Base-by-base conservation (phyloP, 1,140 invertebrate genomes). In the Nasonia vitripennis region DNA sequence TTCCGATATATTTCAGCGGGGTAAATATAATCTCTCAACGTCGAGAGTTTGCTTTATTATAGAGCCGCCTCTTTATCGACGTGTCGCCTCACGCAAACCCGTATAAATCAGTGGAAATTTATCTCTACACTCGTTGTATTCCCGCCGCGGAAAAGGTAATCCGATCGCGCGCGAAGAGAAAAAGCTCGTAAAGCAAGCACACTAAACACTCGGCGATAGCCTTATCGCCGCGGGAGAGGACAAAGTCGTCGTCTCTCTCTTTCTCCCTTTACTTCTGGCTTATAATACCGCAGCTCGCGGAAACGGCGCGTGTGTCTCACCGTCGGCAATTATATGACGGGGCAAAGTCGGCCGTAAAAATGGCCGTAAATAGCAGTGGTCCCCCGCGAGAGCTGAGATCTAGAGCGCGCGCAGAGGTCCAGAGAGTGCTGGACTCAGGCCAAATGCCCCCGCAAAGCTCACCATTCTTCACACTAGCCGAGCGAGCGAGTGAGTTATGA, bases 281-380 rank as follows among this genome's bases (percentile, higher is more conserved):
- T 55, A 55, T 55, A 55, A 55, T 55, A 55, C 51, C 74, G 6
- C 14, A 79, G 20, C 27, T 27, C 17, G 55, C 17, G 17, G 7
- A 14, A 20, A 20, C 41, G 31, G 20, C 5, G 77, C 34, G 3
- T 3, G 34, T 37, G 34, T 37, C 34, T 55, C n/a, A 20, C 17
- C 45, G 23, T 6, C n/a, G 78, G 87, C 89, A 90, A 91, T 92
- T 91, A 90, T 89, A 89, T 85, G 88, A 87, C 82, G 84, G 84
- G 70, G 79, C 84, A 85, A 84, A 89, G 87, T 88, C 88, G 79
- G 83, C 86, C 87, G 86, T 89, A 91, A 91, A 92, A 91, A 90
- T 91, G 90, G 89, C 87, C 89, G 87, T 91, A 91, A 92, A 92
- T 91, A 91, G 78, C 80, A 75, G 41, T 77, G 67, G 78, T 73